phyloP scores from a whole-genome alignment of 2,888 invertebrate genomes.

The Asteroscopus sphinx region DNA sequence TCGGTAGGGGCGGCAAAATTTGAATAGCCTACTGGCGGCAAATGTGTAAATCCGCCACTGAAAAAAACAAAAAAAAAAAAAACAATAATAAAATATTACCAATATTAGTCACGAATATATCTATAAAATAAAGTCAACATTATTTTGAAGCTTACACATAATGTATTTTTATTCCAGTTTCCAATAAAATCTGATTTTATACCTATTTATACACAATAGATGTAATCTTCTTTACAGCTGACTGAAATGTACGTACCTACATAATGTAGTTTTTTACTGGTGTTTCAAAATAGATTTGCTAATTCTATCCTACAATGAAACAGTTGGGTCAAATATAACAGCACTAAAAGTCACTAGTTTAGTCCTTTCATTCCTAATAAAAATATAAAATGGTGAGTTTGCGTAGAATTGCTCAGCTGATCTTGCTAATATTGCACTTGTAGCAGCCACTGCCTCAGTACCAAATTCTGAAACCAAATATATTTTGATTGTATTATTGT shows the following conservation, averaged over 20 bases:
- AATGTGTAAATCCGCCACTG: too few species aligned
- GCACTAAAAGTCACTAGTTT: constrained; percentile 93
- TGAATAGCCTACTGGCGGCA: too few species aligned
- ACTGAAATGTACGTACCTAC: too few species aligned
- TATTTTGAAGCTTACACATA: constrained; percentile 20
- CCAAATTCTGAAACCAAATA: constrained; percentile 89
- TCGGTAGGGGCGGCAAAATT: too few species aligned
- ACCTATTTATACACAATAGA: not conserved
- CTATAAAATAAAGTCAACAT: constrained; percentile 16
- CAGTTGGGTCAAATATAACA: constrained; percentile 89
- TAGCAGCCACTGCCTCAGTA: constrained; percentile 93
- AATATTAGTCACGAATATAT: constrained; percentile 23
- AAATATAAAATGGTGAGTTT: constrained; percentile 93
- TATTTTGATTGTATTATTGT: too few species aligned
- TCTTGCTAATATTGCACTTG: constrained; percentile 89
- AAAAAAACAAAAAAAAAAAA: constrained; percentile 27
- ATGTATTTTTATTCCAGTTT: constrained; percentile 13
- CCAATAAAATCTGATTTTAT: not conserved
- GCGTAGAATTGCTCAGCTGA: constrained; percentile 86
- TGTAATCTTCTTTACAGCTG: too few species aligned
- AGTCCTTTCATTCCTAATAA: constrained; percentile 92
- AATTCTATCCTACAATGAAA: constrained; percentile 24
- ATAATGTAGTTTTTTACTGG: too few species aligned
- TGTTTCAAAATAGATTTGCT: not conserved
- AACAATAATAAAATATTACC: constrained; percentile 8